Base-by-base conservation (phyloP, 2,797 vertebrate genomes). In the Novumbra hubbsi region DNA sequence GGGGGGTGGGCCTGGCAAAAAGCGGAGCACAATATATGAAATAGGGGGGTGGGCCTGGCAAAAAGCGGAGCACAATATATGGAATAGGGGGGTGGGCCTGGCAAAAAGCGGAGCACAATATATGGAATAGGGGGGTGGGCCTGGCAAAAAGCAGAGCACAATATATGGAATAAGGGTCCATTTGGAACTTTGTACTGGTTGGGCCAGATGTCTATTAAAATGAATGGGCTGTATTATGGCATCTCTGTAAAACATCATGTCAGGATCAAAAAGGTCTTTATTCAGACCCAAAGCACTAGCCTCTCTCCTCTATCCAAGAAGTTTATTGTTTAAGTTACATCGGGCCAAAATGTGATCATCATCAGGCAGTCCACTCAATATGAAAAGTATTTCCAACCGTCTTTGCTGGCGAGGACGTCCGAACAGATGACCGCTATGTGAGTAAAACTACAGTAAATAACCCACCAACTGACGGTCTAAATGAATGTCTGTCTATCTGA, bases 181-280 rank as follows among this genome's bases (percentile, higher is more conserved):
- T 55, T 68, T 64, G 28, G 73, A 80, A 85, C 90, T 88, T 86
- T 87, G 85, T 85, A 78, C 80, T 38, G 86, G 75, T 83, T 68
- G 27, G 57, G 86, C 88, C 89, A 92, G 88, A 92, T 92, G 88
- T 88, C 87, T 74, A 83, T 89, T 79, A 84, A 82, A 88, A 81
- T 71, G 76, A 87, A 83, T 88, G 80, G 82, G 86, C 76, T 77
- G 70, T 76, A 78, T 81, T 78, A 81, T 79, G 83, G 78, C 83
- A 84, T 85, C 82, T 78, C 85, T 77, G 83, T 85, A 80, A 89
- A 89, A 90, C 78, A 88, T 76, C 77, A 76, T 86, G 91, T 92
- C 88, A 87, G 80, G 80, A 84, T 85, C 81, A 74, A 73, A 85
- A 78, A 86, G 70, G n/a, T 55, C 19, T 55, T 55, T 55, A 55